Percentiles rank a stretch among this genome's conserved stretches.
These are phyloP conservation scores for Bemisia tabaci DNA, from an alignment of 1,140 invertebrate species.

Conservation along the genomic window DNA sequence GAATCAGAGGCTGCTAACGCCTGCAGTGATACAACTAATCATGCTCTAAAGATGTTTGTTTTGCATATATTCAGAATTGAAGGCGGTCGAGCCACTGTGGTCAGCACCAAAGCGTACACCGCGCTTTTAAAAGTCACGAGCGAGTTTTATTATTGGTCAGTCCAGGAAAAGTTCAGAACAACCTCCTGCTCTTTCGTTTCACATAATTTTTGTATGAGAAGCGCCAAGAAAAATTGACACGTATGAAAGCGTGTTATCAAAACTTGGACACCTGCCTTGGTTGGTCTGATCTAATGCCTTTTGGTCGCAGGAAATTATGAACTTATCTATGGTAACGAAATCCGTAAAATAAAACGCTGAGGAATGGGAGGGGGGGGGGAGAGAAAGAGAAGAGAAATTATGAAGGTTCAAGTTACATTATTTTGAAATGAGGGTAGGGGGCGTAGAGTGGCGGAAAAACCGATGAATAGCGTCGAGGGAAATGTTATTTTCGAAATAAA, in stretches of 20 bases:
- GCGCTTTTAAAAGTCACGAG: not conserved
- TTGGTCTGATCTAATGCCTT: no score
- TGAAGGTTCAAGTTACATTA: not conserved
- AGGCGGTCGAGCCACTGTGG: not conserved
- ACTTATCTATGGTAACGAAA: not conserved
- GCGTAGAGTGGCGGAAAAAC: not conserved
- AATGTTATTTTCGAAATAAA: no score
- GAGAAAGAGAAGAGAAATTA: no score
- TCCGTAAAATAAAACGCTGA: not conserved
- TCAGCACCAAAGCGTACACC: not conserved
- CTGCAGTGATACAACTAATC: not conserved
- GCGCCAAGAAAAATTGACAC: not conserved
- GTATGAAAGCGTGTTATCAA: not conserved
- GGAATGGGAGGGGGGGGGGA: no score
- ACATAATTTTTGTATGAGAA: not conserved
- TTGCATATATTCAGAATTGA: not conserved
- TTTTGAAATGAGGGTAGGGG: not conserved
- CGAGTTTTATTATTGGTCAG: not conserved
- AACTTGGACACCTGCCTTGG: no score
- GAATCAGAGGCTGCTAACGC: not conserved
- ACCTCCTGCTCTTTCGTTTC: not conserved
- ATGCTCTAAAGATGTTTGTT: not conserved
- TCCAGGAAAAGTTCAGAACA: not conserved
- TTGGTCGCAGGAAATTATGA: not conserved
- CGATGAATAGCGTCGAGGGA: no score